These are phyloP conservation scores for Alethe diademata DNA, from an alignment of 2,113 vertebrate genomes.

Conservation along the genomic window DNA sequence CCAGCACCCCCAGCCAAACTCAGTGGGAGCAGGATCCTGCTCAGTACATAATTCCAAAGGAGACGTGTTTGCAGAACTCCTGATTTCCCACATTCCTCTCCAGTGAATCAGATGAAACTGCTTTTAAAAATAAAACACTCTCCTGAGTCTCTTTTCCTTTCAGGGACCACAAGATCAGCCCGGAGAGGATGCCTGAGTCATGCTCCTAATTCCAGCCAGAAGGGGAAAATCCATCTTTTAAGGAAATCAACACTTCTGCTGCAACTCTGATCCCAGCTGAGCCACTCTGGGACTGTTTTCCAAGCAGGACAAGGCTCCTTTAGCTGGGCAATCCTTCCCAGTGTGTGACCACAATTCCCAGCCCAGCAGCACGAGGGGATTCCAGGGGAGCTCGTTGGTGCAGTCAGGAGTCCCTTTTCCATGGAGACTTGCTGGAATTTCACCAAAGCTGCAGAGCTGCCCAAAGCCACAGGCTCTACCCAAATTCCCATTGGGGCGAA, in stretches of 20 bases:
- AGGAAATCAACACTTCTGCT: background rate
- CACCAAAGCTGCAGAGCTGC: background rate
- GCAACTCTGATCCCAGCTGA: background rate
- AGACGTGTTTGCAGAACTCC: background rate
- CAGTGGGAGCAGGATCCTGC: background rate
- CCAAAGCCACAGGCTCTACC: background rate
- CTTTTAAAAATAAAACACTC: background rate
- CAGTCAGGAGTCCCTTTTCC: background rate
- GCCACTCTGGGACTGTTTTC: background rate
- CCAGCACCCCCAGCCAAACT: background rate
- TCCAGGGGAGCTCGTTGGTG: background rate
- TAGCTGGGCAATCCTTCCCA: background rate
- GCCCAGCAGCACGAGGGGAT: background rate
- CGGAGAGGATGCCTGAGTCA: background rate
- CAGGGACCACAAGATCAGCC: background rate
- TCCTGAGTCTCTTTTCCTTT: conserved; percentile 15
- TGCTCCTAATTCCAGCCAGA: background rate
- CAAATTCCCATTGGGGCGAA: background rate
- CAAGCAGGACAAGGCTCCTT: background rate
- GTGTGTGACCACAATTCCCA: background rate
- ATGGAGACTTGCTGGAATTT: background rate
- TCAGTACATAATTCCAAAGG: background rate
- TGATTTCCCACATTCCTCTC: background rate
- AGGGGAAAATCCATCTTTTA: background rate
- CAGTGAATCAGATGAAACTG: background rate